Conservation (phyloP, 1,140 invertebrate species). For the Idris sp. region DNA sequence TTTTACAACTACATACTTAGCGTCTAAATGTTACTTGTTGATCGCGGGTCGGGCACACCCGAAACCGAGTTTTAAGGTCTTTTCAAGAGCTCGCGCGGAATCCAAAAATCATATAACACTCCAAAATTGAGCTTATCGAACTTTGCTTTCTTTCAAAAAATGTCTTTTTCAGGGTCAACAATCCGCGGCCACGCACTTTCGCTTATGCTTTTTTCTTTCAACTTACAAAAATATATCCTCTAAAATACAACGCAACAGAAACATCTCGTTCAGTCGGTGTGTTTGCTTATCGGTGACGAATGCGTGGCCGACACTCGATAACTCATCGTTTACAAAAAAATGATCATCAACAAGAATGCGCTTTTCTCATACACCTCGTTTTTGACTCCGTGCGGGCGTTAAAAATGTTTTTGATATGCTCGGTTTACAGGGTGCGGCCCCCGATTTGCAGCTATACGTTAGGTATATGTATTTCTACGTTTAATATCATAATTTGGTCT, state of each 20-base stretch:
- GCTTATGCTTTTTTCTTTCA: slow-evolving; percentile 16
- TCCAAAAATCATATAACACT: slow-evolving; percentile 20
- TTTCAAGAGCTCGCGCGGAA: slow-evolving; percentile 1
- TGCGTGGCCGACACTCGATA: slow-evolving; percentile 25
- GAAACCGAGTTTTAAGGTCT: slow-evolving; percentile 9
- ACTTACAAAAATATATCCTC: slow-evolving; percentile 63
- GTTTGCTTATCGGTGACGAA: slow-evolving; percentile 26
- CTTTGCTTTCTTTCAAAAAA: too few relatives aligned
- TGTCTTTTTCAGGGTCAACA: slow-evolving; percentile 17
- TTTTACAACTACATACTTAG: slow-evolving; percentile 11
- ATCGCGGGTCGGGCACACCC: slow-evolving; percentile 13
- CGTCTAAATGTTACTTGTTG: slow-evolving; percentile 41
- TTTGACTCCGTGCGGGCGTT: too few relatives aligned
- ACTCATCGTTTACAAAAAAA: slow-evolving; percentile 10
- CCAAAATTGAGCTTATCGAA: slow-evolving; percentile 23
- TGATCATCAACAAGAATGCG: slow-evolving; percentile 7
- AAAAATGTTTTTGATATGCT: slow-evolving; percentile 52
- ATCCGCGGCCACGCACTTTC: slow-evolving; percentile 38
- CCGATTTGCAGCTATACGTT: too few relatives aligned
- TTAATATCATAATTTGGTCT: too few relatives aligned
- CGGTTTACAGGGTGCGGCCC: too few relatives aligned
- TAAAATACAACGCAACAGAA: slow-evolving; percentile 62
- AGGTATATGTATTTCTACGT: too few relatives aligned
- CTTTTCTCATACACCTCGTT: too few relatives aligned
- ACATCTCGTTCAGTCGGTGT: slow-evolving; percentile 37